Percentiles rank a stretch among this genome's conserved stretches.
Evolutionary conservation across 1,140 invertebrate species (phyloP).

Genomic region (Drosophila malerkotliana): DNA sequence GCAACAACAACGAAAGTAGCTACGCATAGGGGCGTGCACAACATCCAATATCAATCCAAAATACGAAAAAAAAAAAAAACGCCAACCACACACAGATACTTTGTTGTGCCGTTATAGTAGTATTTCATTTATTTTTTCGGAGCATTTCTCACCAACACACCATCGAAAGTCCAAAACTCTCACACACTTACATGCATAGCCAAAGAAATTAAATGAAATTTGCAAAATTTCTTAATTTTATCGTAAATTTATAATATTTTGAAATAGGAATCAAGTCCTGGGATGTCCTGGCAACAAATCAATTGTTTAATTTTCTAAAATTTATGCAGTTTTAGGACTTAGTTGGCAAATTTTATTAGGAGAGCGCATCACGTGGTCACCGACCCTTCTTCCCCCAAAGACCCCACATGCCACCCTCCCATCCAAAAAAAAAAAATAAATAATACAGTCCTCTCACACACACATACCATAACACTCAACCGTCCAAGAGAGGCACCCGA

Average conservation of each 20-base stretch:
- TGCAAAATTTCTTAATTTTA: slow-evolving; percentile 16
- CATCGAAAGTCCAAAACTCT: slow-evolving; percentile 27
- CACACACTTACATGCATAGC: neutral
- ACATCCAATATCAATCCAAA: slow-evolving; percentile 53
- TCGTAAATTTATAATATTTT: no score
- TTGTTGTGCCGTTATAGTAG: slow-evolving; percentile 31
- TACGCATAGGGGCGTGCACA: slow-evolving; percentile 76
- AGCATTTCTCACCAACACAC: slow-evolving; percentile 66
- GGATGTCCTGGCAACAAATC: neutral
- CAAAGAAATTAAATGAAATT: slow-evolving; percentile 5
- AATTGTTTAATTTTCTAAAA: neutral
- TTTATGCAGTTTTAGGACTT: neutral
- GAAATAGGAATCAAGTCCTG: neutral
- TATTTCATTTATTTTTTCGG: slow-evolving; percentile 54
- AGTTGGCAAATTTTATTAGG: slow-evolving; percentile 5
- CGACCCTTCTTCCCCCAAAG: slow-evolving; percentile 6
- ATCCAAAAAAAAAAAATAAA: neutral
- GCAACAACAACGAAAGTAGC: slow-evolving; percentile 26
- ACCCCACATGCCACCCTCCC: slow-evolving; percentile 2
- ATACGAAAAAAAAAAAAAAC: slow-evolving; percentile 9
- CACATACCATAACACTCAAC: slow-evolving; percentile 13
- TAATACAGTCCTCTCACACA: slow-evolving; percentile 12
- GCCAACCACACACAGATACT: slow-evolving; percentile 26
- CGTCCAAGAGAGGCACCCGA: slow-evolving; percentile 51
- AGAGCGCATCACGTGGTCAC: slow-evolving; percentile 49